phyloP scores from a whole-genome alignment of 2,113 vertebrate genomes.

The Poeciliopsis turrubarensis region DNA sequence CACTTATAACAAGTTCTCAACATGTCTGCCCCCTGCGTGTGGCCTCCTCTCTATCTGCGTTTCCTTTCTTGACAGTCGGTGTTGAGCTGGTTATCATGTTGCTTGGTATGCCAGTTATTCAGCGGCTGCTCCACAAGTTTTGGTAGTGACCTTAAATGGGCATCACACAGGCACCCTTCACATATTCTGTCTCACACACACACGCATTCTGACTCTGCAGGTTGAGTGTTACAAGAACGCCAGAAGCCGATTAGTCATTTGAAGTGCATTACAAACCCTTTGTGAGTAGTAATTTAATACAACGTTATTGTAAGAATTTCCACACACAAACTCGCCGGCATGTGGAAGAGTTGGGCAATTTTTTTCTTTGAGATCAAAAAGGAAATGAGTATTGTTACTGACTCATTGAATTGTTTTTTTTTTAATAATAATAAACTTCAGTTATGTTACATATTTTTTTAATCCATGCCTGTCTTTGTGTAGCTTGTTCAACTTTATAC shows the following conservation, averaged over 20 bases:
- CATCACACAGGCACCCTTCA: conserved; percentile 29
- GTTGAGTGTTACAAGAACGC: not conserved
- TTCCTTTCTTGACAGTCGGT: not conserved
- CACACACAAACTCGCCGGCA: not conserved
- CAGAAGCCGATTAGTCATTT: not conserved
- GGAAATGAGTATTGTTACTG: not conserved
- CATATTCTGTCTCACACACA: not conserved
- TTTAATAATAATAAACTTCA: not conserved
- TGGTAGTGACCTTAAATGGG: conserved; percentile 63
- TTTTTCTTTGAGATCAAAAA: not conserved
- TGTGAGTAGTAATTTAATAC: not conserved
- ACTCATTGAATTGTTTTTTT: not conserved
- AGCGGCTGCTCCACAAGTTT: conserved; percentile 40
- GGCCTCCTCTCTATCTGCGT: not conserved
- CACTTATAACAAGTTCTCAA: conserved; percentile 17
- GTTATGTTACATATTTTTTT: not conserved
- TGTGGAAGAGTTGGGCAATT: not conserved
- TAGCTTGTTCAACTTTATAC: no score
- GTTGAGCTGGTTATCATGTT: conserved; percentile 49
- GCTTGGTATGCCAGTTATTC: conserved; percentile 65
- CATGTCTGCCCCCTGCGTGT: conserved; percentile 7
- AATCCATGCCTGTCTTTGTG: not conserved
- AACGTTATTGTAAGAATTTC: not conserved
- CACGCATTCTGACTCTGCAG: not conserved
- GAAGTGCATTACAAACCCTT: not conserved